A percentile compares a stretch with the other conserved stretches of the same genome.
These are phyloP conservation scores for Melipona bicolor DNA, from an alignment of 2,888 invertebrate genomes.

Conservation along the genomic window DNA sequence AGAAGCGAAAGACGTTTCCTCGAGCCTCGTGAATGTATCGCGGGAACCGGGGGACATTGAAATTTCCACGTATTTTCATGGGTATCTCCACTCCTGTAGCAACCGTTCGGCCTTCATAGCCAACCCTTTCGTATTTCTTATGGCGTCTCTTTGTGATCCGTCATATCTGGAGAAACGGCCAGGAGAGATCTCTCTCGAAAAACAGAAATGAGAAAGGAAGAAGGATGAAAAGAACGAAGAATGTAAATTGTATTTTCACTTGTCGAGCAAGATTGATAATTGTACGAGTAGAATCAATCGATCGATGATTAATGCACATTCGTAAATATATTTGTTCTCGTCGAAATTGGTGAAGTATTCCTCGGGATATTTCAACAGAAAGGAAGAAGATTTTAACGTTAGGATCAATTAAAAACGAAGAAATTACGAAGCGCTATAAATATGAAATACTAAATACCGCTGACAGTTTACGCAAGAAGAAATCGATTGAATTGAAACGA, in stretches of 20 bases:
- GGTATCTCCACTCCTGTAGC: neutral
- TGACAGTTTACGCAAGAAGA: neutral
- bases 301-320: too few species aligned
- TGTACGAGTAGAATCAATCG: neutral
- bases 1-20: neutral
- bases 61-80: conserved; percentile 15
- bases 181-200: neutral
- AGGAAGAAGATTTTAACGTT: too few species aligned
- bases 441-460: too few species aligned
- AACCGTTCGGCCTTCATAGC: neutral
- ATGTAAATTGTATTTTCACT: neutral
- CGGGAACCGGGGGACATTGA: neutral
- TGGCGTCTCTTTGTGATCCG: neutral
- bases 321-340: too few species aligned
- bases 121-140: neutral
- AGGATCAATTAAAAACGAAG: too few species aligned
- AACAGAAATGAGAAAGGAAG: neutral
- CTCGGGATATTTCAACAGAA: too few species aligned
- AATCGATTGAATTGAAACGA: too few species aligned
- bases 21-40: conserved; percentile 5
- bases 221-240: too few species aligned
- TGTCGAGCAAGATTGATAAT: too few species aligned
- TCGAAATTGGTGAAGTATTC: neutral
- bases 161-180: neutral
- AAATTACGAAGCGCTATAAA: too few species aligned